Evolutionary conservation across 2,797 vertebrate species (phyloP), one percentile per base, ranked within the genome.

Genomic region (Pygocentrus nattereri): DNA sequence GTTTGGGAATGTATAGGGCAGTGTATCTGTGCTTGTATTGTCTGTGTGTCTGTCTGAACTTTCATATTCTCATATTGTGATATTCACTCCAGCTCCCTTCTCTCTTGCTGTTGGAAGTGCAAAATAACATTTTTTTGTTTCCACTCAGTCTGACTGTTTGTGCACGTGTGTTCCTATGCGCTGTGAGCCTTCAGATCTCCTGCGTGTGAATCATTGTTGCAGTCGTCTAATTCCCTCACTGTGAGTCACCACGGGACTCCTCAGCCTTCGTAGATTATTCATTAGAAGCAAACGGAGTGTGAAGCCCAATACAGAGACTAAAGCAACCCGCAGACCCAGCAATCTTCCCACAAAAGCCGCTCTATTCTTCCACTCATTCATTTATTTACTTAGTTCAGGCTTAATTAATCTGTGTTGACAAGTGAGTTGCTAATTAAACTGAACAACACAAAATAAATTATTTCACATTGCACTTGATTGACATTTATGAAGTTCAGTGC

Each of bases 211-310:
- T 64, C 64, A 67, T 30, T 3, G 21, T 41, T 74, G 76, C 61
- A 27, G 70, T 59, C 31, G 56, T 19, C 19, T 67, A 78, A 74
- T 68, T 70, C 47, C 67, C 27, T 3, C 34, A 44, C 47, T 67
- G 1, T 68, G 78, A 74, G 47, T 52, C 52, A 56, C 59, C 31
- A 49, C 62, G 41, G 69, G 71, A 74, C 52, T 69, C 62, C 64
- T 44, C 71, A 13, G n/a, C 30, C 38, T 69, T 74, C 44, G 68
- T 74, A 30, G 54, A 74, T 69, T 79, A 79, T 79, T 83, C 44
- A 79, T 83, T 34, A 38, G 64, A 83, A 83, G 64, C 61, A 74
- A 67, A 78, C 34, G 25, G 59, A 58, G 18, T 19, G 70, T 7
- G 61, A 25, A 50, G 44, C 41, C 30, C 41, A 44, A 54, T 79